Conservation (phyloP, 2,797 vertebrate species). For the Ambastaia sidthimunki region DNA sequence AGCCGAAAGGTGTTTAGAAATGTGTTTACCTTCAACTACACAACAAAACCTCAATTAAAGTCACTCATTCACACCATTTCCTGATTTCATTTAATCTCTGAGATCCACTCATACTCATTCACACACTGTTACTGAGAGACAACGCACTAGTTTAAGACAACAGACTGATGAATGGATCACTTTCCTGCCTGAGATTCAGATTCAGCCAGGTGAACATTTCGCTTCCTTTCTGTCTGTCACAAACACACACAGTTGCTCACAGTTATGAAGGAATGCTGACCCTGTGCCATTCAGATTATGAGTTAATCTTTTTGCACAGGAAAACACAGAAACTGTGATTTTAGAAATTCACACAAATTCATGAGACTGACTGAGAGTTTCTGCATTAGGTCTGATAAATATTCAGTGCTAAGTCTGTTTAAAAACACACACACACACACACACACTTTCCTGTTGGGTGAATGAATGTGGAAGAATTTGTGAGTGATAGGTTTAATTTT, state of each 20-base stretch:
- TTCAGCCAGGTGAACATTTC: constrained; percentile 5
- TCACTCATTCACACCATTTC: neutral
- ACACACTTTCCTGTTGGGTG: neutral
- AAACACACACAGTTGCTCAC: neutral
- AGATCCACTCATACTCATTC: neutral
- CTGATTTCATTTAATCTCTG: neutral
- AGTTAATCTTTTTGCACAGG: constrained; percentile 13
- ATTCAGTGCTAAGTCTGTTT: constrained; percentile 1
- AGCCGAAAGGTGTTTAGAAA: constrained; percentile 6
- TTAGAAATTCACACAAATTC: constrained; percentile 1
- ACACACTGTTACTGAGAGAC: neutral
- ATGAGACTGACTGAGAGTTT: neutral
- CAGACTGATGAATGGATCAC: constrained; percentile 30
- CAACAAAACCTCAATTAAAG: neutral
- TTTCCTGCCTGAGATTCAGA: neutral
- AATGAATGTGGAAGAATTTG: constrained; percentile 21
- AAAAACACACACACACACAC: neutral
- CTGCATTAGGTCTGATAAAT: constrained; percentile 13
- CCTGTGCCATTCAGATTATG: constrained; percentile 35
- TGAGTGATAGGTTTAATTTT: constrained; percentile 14
- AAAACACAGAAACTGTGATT: neutral
- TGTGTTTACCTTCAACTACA: neutral
- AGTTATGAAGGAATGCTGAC: constrained; percentile 5
- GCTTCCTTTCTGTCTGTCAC: neutral
- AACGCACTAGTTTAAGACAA: neutral